A percentile compares a stretch with the other conserved stretches of the same genome.
phyloP scores from a whole-genome alignment of 2,113 vertebrate species.

The Lamprotornis superbus region DNA sequence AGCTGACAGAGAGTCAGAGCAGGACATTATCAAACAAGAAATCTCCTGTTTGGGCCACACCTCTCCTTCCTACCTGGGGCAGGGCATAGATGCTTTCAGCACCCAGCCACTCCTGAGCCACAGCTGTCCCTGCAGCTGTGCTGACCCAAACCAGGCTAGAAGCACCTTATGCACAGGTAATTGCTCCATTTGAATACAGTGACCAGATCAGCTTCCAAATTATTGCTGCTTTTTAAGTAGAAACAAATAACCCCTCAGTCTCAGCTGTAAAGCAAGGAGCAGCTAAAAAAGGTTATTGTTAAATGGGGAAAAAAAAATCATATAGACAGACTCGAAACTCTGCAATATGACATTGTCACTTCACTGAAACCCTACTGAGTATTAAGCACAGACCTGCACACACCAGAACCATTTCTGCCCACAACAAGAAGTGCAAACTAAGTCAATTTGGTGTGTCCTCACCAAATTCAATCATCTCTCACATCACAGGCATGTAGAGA shows the following conservation, averaged over 20 bases:
- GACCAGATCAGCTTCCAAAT: neutral
- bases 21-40: neutral
- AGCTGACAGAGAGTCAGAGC: neutral
- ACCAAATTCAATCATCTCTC: neutral
- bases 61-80: neutral
- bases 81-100: neutral
- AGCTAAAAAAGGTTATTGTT: neutral
- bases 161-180: neutral
- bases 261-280: neutral
- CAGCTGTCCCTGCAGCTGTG: neutral
- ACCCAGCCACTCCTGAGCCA: neutral
- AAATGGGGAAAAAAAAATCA: neutral
- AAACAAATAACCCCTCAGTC: neutral
- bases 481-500: neutral
- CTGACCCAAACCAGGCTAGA: neutral
- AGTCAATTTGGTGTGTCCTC: neutral
- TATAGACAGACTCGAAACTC: neutral
- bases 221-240: neutral
- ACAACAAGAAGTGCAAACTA: neutral
- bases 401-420: neutral
- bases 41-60: neutral
- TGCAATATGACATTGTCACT: neutral
- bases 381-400: neutral
- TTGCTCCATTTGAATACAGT: neutral
- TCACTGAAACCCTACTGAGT: neutral